phyloP scores from a whole-genome alignment of 1,140 invertebrate genomes.

The Mya arenaria region DNA sequence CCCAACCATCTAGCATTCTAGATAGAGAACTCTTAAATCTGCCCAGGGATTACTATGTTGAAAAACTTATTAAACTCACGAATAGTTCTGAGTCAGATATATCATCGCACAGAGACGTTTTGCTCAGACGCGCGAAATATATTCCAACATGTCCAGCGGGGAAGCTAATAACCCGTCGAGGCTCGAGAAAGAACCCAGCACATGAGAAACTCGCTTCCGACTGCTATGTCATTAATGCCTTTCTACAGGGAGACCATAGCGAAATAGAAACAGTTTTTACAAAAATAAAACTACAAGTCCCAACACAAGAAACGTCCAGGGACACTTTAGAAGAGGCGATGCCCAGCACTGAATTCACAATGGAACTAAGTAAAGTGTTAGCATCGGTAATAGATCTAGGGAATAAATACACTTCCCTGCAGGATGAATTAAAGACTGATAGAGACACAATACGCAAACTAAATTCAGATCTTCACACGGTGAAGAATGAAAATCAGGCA shows the following conservation, averaged over 20 bases:
- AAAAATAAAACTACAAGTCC: neutral
- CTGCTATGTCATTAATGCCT: neutral
- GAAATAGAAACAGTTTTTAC: constrained; percentile 1
- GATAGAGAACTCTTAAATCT: neutral
- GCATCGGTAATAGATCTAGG: neutral
- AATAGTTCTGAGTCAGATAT: neutral
- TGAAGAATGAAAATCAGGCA: neutral
- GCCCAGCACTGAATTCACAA: neutral
- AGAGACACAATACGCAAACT: neutral
- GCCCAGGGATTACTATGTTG: neutral
- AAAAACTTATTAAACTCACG: neutral
- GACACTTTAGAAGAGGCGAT: no score
- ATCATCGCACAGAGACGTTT: constrained; percentile 2
- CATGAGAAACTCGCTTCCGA: neutral
- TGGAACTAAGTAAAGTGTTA: neutral
- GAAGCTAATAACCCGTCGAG: neutral
- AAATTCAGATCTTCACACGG: neutral
- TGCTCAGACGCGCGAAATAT: neutral
- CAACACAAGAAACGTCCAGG: neutral
- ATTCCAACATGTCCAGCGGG: neutral
- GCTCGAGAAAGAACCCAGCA: neutral
- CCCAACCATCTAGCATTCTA: neutral
- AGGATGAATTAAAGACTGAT: neutral
- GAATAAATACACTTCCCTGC: neutral
- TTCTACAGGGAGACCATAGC: neutral